Evolutionary conservation across 1,140 invertebrate species (phyloP).

Genomic region (Zaprionus taronus): DNA sequence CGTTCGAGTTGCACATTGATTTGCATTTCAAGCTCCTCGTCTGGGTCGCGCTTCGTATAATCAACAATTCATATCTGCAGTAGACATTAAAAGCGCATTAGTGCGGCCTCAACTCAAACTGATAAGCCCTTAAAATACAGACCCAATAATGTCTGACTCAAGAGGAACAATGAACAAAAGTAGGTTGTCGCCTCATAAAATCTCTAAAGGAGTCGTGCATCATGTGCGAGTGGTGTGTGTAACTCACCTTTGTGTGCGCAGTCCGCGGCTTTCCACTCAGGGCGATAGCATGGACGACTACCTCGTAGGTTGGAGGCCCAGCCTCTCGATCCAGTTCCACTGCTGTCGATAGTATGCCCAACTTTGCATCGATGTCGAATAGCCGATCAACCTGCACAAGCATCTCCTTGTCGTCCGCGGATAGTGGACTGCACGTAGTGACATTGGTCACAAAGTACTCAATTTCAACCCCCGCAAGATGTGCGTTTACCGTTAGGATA

Average conservation of each 20-base stretch:
- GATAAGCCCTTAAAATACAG: slow-evolving; percentile 65
- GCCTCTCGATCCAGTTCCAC: slow-evolving; percentile 93
- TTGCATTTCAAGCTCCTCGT: slow-evolving; percentile 61
- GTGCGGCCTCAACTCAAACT: slow-evolving; percentile 67
- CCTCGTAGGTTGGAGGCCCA: slow-evolving; percentile 91
- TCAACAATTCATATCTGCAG: slow-evolving; percentile 83
- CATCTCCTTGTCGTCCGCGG: neutral
- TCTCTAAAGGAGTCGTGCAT: slow-evolving; percentile 8
- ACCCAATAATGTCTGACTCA: slow-evolving; percentile 47
- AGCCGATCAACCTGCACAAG: slow-evolving; percentile 89
- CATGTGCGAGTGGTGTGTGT: slow-evolving; percentile 16
- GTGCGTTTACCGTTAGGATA: slow-evolving; percentile 91
- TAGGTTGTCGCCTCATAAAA: slow-evolving; percentile 14
- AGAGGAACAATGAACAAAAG: slow-evolving; percentile 4
- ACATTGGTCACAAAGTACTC: slow-evolving; percentile 97
- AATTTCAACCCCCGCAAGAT: slow-evolving; percentile 87
- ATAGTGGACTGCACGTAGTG: slow-evolving; percentile 87
- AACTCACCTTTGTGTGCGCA: slow-evolving; percentile 91
- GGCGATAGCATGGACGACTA: slow-evolving; percentile 93
- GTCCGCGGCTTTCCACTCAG: slow-evolving; percentile 88
- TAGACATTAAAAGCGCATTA: slow-evolving; percentile 84
- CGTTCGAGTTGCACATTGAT: slow-evolving; percentile 42
- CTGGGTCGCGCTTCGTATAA: slow-evolving; percentile 52
- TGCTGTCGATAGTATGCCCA: slow-evolving; percentile 95
- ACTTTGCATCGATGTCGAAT: slow-evolving; percentile 94